A percentile compares a stretch with the other conserved stretches of the same genome.
phyloP scores from a whole-genome alignment of 2,113 vertebrate genomes.

The Lathamus discolor region DNA sequence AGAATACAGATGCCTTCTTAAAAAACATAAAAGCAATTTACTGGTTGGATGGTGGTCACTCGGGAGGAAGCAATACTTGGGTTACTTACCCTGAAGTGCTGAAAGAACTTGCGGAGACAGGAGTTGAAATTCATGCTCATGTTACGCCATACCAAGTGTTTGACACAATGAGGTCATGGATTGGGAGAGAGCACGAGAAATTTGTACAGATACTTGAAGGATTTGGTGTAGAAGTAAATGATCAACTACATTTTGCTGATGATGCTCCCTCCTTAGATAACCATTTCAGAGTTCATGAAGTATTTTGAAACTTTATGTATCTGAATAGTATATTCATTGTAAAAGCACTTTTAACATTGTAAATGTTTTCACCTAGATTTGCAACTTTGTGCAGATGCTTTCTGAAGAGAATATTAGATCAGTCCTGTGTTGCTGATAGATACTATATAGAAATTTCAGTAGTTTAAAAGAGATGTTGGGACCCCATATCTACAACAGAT shows the following conservation, averaged over 20 bases:
- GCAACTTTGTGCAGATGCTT: slow-evolving; percentile 5
- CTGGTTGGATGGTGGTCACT: slow-evolving; percentile 97
- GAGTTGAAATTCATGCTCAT: slow-evolving; percentile 86
- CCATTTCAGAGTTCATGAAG: slow-evolving; percentile 93
- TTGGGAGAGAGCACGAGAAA: slow-evolving; percentile 88
- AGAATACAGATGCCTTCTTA: slow-evolving; percentile 79
- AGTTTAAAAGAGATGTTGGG: not conserved
- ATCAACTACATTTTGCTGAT: slow-evolving; percentile 89
- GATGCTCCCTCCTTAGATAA: slow-evolving; percentile 89
- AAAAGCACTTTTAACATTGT: slow-evolving; percentile 36
- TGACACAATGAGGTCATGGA: slow-evolving; percentile 95
- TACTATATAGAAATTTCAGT: slow-evolving; percentile 1
- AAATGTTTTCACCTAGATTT: slow-evolving; percentile 18
- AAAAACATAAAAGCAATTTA: slow-evolving; percentile 85
- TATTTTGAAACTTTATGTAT: slow-evolving; percentile 71
- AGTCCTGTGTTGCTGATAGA: slow-evolving; percentile 3
- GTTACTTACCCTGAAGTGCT: slow-evolving; percentile 85
- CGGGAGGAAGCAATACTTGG: slow-evolving; percentile 95
- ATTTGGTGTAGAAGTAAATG: slow-evolving; percentile 80
- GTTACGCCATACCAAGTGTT: slow-evolving; percentile 95
- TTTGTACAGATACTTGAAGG: slow-evolving; percentile 88
- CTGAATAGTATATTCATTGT: not conserved
- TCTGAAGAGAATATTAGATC: not conserved
- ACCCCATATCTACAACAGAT: not conserved
- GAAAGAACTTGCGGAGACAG: slow-evolving; percentile 83